Base-by-base conservation (phyloP, 2,113 vertebrate genomes). In the Laticauda colubrina region DNA sequence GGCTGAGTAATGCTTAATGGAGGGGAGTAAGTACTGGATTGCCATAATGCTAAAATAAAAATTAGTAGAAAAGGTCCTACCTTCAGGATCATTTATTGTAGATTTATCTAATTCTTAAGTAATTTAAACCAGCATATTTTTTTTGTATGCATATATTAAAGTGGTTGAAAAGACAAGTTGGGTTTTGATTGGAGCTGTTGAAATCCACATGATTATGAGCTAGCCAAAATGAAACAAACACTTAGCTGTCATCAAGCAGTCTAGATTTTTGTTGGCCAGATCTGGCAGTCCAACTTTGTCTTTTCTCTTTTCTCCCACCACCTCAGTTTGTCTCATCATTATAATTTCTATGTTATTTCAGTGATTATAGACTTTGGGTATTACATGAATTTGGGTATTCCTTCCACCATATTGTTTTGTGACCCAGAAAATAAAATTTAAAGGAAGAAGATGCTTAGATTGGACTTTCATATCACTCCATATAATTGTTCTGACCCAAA, bases 1-100 rank as follows among this genome's bases (percentile, higher is more conserved):
- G 45, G 56, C 88, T 89, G 90, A 89, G 69, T 88, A 93, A 61
- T 85, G 43, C 87, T 93, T 89, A 85, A 91, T 89, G 87, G 75
- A 91, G 91, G 43, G 48, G 24, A 4, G 69, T 34, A 85, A 92
- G 24, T 34, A 39, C 92, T 87, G 48, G 14, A 61, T 75, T 94
- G 51, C 56, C 51, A 59, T 10, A 85, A 56, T 20, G 48, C n/a
- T 55, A 89, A 39, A 34, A 61, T 29, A 86, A 26, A 89, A 57
- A 85, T 51, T 39, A 55, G 85, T 89, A 34, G 69, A 21, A n/a
- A 57, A 43, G 85, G 14, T 23, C 15, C 3, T 11, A 29, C 51
- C 43, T 39, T 55, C 53, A 45, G 34, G n/a, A 89, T 56, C 75
- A 86, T n/a, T 53, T 59, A 61, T 5, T 51, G n/a, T 56, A 90